Base-by-base conservation (phyloP, 2,888 invertebrate genomes). In the Cerastis rubricosa region DNA sequence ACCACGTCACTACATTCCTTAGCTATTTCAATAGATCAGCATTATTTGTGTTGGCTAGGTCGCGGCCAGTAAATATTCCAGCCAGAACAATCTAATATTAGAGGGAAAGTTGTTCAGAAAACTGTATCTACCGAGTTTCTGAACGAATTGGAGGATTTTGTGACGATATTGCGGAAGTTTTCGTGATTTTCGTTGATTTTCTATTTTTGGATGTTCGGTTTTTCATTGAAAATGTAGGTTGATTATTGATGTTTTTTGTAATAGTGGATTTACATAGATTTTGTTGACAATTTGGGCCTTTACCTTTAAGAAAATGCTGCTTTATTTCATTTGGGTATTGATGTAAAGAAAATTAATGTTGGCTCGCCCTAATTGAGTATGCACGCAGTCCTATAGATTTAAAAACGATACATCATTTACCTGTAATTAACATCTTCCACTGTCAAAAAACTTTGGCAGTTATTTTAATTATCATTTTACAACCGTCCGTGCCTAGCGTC, bases 401-500 rank as follows among this genome's bases (percentile, higher is more conserved):
- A 49, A 81, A 85, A 77, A 85, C 49, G 68, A 78, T 67, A 61
- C 12, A 35, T 63, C 67, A 76, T 83, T 80, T 65, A 85, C 76
- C 78, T 78, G 79, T 75, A 84, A 87, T 88, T 87, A 89, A 81
- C 85, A 85, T 87, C 75, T 81, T 84, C 73, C 78, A 75, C 66
- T 81, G 84, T 86, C 74, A 80, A 78, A 84, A 80, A 91, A 87
- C 85, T 89, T 88, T 79, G 86, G 87, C 89, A 87, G 89, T 89
- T 90, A 89, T 86, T 90, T 81, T 83, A 86, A 87, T 87, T 78
- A 81, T 80, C 66, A 84, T 86, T 88, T 88, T 85, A 86, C 88
- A 89, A 85, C 90, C 87, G 85, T 84, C 81, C 79, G 78, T 83
- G 87, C 89, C 90, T 91, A 91, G 89, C 88, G 87, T 90, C 89